Base-by-base conservation (phyloP, 1,140 invertebrate genomes). In the Pachyrhynchus sulphureomaculatus region DNA sequence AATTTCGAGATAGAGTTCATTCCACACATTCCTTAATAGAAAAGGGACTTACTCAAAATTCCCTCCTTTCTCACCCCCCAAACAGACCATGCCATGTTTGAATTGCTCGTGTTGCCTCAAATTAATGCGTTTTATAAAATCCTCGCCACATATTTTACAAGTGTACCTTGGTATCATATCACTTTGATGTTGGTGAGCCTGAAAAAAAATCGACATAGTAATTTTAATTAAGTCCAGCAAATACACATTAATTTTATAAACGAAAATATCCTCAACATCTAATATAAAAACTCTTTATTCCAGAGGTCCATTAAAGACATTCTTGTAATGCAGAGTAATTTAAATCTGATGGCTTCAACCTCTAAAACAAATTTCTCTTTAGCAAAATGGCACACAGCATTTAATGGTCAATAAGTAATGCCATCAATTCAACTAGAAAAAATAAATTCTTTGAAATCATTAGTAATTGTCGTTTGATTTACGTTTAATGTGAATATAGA, bases 61-160 rank as follows among this genome's bases (percentile, higher is more conserved):
- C 2, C 12, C 6, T 39, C 13, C 29, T 26, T 15, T 13, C 4
- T 36, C 20, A 1, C 8, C 17, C 8, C 8, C 26, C 10, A 18
- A 18, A 8, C 15, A 13, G 10, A 44, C 36, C 37, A 68, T 56
- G 34, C 80, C 81, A 64, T 85, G 83, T 63, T 81, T 79, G 66
- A 77, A 79, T 65, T 84, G 82, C 66, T 85, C 82, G 65, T 85
- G 83, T 34, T 81, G 79, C 49, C 83, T 75, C 21, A 85, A 68
- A 49, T 78, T 73, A 53, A 79, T 80, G 36, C 82, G 76, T 56
- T 81, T 77, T 2, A 79, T 74, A 70, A 83, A 85, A 49, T 82
- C 78, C 68, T 81, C 79, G 0, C 77, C 79, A 66, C 83, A 85
- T 42, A 80, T 77, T 45, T 77, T 75, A 67, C 83, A 85, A n/a